These are phyloP conservation scores for Diogma glabrata DNA, from an alignment of 2,888 invertebrate genomes.

Conservation along the genomic window DNA sequence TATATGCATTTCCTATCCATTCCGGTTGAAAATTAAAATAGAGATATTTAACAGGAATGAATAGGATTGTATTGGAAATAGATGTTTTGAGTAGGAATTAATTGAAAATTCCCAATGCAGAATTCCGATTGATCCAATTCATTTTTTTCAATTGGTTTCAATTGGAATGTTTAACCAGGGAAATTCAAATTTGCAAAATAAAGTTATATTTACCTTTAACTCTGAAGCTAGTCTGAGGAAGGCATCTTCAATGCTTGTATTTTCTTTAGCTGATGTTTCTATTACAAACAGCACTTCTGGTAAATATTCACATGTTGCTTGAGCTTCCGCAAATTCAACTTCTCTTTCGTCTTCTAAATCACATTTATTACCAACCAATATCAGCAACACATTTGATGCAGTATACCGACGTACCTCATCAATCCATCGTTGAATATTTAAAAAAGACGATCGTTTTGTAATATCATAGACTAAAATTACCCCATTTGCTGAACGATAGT, in stretches of 20 bases:
- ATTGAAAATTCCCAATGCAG: too few relatives aligned
- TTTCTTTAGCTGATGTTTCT: conserved; percentile 86
- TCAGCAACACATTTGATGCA: conserved; percentile 79
- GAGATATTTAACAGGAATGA: too few relatives aligned
- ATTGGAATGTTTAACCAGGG: too few relatives aligned
- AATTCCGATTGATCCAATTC: too few relatives aligned
- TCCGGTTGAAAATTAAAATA: too few relatives aligned
- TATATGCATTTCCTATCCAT: too few relatives aligned
- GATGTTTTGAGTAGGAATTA: too few relatives aligned
- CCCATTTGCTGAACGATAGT: conserved; percentile 93
- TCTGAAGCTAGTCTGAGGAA: conserved; percentile 78
- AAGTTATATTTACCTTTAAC: conserved; percentile 51
- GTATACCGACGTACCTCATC: conserved; percentile 93
- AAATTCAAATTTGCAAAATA: background rate
- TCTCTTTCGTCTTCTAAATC: conserved; percentile 71
- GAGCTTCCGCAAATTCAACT: conserved; percentile 76
- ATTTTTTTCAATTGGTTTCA: too few relatives aligned
- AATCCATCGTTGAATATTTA: conserved; percentile 88
- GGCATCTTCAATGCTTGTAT: conserved; percentile 80
- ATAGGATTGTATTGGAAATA: too few relatives aligned
- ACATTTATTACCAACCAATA: conserved; percentile 87
- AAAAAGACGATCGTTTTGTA: conserved; percentile 82
- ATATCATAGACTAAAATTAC: conserved; percentile 96
- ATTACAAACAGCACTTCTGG: conserved; percentile 77
- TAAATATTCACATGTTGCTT: conserved; percentile 73